Evolutionary conservation across 2,797 vertebrate genomes (phyloP).

Genomic region (Epinephelus coioides): DNA sequence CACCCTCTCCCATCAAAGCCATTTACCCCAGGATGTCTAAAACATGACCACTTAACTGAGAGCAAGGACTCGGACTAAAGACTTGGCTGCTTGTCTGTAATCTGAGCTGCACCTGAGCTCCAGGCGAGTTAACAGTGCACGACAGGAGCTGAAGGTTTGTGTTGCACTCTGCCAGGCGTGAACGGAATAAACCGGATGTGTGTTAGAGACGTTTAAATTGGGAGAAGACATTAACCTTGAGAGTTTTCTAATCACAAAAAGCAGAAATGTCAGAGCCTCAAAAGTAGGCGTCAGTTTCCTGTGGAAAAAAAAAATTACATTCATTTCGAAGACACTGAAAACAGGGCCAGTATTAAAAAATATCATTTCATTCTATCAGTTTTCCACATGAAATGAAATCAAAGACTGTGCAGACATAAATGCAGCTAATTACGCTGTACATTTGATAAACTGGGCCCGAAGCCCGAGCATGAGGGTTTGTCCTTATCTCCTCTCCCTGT

Average conservation of each 20-base stretch:
- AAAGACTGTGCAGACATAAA: slow-evolving; percentile 36
- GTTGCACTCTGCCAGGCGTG: slow-evolving; percentile 47
- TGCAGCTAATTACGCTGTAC: slow-evolving; percentile 22
- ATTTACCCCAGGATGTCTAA: slow-evolving; percentile 80
- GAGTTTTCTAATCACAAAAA: background rate
- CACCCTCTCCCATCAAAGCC: slow-evolving; percentile 83
- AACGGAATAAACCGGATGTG: slow-evolving; percentile 21
- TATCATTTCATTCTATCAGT: slow-evolving; percentile 5
- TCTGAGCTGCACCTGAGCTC: slow-evolving; percentile 2
- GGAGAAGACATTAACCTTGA: slow-evolving; percentile 36
- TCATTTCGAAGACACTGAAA: slow-evolving; percentile 25
- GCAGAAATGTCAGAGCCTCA: slow-evolving; percentile 8
- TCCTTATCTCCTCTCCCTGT: slow-evolving; percentile 60
- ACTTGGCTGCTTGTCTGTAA: slow-evolving; percentile 7
- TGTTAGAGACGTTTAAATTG: slow-evolving; percentile 28
- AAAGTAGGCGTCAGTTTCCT: slow-evolving; percentile 1
- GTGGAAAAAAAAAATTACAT: slow-evolving; percentile 29
- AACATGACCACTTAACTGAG: slow-evolving; percentile 70
- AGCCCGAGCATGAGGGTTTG: slow-evolving; percentile 34
- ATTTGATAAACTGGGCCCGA: slow-evolving; percentile 37
- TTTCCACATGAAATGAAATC: slow-evolving; percentile 33
- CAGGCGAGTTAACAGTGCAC: background rate
- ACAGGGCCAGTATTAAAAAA: slow-evolving; percentile 49
- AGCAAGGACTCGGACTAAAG: slow-evolving; percentile 5
- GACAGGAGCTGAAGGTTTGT: slow-evolving; percentile 13